These are phyloP conservation scores for Frankliniella intonsa DNA, from an alignment of 2,888 invertebrate genomes.

Conservation along the genomic window DNA sequence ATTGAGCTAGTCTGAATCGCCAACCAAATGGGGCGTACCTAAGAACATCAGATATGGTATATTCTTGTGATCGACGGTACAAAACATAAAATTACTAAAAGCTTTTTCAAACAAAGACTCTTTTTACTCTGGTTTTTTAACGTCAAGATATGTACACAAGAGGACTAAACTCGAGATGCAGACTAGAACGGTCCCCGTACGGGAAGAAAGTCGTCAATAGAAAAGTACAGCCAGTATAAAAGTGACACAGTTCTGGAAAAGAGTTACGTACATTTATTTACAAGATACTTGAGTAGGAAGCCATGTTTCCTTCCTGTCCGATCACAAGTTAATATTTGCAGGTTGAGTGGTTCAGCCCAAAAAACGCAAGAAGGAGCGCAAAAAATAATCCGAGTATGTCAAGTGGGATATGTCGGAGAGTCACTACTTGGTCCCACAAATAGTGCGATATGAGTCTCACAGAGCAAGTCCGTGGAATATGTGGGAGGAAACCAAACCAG, in stretches of 20 bases:
- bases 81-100: too few species aligned
- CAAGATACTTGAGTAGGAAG: not conserved
- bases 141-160: too few species aligned
- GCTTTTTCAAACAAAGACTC: too few species aligned
- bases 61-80: too few species aligned
- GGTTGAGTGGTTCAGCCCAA: not conserved
- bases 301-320: not conserved
- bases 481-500: too few species aligned
- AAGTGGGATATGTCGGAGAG: not conserved
- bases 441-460: not conserved
- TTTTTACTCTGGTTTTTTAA: too few species aligned
- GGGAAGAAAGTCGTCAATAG: not conserved
- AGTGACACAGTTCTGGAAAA: constrained; percentile 20
- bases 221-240: constrained; percentile 23
- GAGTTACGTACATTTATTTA: constrained; percentile 22
- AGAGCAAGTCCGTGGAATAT: too few species aligned
- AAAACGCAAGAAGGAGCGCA: not conserved
- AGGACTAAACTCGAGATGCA: too few species aligned
- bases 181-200: too few species aligned
- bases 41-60: too few species aligned
- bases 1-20: too few species aligned
- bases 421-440: constrained; percentile 16
- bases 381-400: not conserved
- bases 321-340: not conserved
- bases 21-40: too few species aligned